Conservation (phyloP, 2,888 invertebrate species). For the Cheilosia scutellata region DNA sequence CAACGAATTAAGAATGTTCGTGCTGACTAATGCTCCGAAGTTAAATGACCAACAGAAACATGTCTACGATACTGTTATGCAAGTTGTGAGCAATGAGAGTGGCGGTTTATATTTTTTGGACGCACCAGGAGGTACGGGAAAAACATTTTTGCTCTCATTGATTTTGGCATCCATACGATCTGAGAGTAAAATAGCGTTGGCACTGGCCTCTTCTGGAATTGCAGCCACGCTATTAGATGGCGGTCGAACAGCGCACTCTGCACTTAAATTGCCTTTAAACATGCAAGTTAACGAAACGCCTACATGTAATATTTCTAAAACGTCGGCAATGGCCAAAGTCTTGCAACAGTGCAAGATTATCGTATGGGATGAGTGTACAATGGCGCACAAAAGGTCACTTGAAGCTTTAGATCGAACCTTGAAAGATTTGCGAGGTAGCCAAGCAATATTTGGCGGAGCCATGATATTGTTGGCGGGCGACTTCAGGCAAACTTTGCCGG, state of each 20-base stretch:
- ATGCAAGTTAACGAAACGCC: no score
- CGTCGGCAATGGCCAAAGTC: no score
- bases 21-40: slow-evolving; percentile 38
- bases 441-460: no score
- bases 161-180: slow-evolving; percentile 41
- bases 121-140: slow-evolving; percentile 37
- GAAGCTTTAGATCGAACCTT: no score
- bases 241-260: slow-evolving; percentile 51
- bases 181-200: slow-evolving; percentile 37
- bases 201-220: slow-evolving; percentile 59
- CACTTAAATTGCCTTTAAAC: slow-evolving; percentile 8
- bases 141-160: slow-evolving; percentile 21
- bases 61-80: slow-evolving; percentile 17
- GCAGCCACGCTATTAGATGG: slow-evolving; percentile 58
- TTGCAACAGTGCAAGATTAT: no score
- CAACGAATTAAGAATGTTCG: slow-evolving; percentile 46
- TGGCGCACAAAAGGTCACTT: no score
- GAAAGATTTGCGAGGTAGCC: no score
- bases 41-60: slow-evolving; percentile 18
- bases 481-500: no score
- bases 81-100: not conserved
- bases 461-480: no score
- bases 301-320: no score
- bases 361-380: no score
- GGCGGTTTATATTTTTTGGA: slow-evolving; percentile 29